These are phyloP conservation scores for Metridium senile DNA, from an alignment of 92 coral and sea anemone genomes.

Conservation along the genomic window DNA sequence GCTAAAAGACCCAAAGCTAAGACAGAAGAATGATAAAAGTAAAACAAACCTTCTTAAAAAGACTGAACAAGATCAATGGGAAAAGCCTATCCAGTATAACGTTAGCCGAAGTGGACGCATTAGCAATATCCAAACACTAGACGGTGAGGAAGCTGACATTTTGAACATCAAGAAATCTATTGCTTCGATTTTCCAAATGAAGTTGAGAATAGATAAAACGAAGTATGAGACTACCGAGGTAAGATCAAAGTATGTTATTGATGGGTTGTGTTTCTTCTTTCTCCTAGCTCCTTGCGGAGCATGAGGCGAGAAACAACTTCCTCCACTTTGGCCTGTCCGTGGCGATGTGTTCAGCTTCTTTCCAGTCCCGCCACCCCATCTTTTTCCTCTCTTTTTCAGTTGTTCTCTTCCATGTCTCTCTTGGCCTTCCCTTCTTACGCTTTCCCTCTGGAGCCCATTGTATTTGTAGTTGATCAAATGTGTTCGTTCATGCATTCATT, in stretches of 20 bases:
- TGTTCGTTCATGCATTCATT: background rate
- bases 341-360: background rate
- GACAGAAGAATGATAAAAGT: background rate
- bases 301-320: background rate
- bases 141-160: constrained; percentile 23
- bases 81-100: constrained; percentile 32
- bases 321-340: background rate
- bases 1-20: constrained; percentile 8
- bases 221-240: constrained; percentile 21
- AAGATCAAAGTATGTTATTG: no score
- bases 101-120: constrained; percentile 26
- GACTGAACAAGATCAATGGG: constrained; percentile 15
- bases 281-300: no score
- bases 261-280: no score
- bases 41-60: constrained; percentile 6
- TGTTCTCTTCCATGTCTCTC: no score
- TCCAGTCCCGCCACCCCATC: no score
- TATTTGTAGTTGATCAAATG: background rate
- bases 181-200: constrained; percentile 41
- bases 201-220: background rate
- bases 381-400: no score
- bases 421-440: no score
- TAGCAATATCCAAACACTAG: constrained; percentile 10
- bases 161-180: constrained; percentile 59
- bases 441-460: background rate